Base-by-base conservation (phyloP, 2,888 invertebrate species). In the Ectemnius continuus region DNA sequence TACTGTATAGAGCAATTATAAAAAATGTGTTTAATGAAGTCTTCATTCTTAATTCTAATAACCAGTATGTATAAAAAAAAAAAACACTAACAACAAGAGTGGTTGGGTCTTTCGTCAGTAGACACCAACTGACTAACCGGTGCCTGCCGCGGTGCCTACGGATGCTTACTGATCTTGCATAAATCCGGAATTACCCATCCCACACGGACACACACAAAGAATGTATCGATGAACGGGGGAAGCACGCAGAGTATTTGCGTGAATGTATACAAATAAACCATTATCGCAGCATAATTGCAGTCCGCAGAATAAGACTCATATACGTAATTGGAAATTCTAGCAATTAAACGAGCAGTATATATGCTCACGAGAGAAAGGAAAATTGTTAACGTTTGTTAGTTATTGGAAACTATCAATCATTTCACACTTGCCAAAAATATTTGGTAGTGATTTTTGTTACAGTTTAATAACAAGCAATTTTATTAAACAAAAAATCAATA, bases 151-250 rank as follows among this genome's bases (percentile, higher is more conserved):
- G 2, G 4, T 52, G 52, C 14, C 52, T 52, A 14, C 13, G 52
- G 47, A 28, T 64, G 57, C 11, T 16, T 47, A 68, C 79, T 69
- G 23, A 70, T 61, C 59, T 56, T 70, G 65, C 18, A 57, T 63
- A 70, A 66, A 67, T 67, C 70, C 63, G 81, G 75, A 66, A 81
- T 81, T 79, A 81, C 81, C 81, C 61, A 63, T 58, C 26, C 18
- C 23, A 23, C 5, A 14, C 65, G 63, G 65, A 57, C 57, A 58
- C 52, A 20, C 16, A n/a, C 26, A 18, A 52, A 16, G 52, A 46
- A 52, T 23, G 36, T 45, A 26, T 28, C 45, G 26, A 13, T 11
- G 11, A 47, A 13, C 8, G 45, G 48, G 77, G 66, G 36, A 79
- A 74, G 57, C 56, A 76, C 74, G 52, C 59, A 28, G 20, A 11